Percentiles rank a stretch among this genome's conserved stretches.
phyloP scores from a whole-genome alignment of 2,113 vertebrate species.

The Gobio gobio region DNA sequence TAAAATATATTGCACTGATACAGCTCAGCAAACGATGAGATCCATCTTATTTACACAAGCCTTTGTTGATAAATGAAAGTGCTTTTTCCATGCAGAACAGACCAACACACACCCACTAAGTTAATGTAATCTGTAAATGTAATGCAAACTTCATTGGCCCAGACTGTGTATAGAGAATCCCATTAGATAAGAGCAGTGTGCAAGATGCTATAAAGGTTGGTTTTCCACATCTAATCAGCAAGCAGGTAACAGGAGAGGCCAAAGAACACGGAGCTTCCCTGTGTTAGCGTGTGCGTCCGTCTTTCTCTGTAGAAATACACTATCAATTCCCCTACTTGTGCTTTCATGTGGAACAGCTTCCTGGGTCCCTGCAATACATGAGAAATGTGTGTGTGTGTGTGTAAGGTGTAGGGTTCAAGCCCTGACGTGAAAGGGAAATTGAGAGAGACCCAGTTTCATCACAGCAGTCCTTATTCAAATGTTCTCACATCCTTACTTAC shows the following conservation, averaged over 20 bases:
- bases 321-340: constrained; percentile 29
- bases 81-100: constrained; percentile 28
- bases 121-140: constrained; percentile 29
- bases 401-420: background rate
- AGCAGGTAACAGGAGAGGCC: constrained; percentile 48
- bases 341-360: constrained; percentile 19
- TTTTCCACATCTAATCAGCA: constrained; percentile 54
- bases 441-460: constrained; percentile 17
- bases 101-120: constrained; percentile 23
- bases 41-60: constrained; percentile 49
- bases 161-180: constrained; percentile 39
- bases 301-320: constrained; percentile 29
- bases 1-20: constrained; percentile 3
- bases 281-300: background rate
- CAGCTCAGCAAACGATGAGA: constrained; percentile 15
- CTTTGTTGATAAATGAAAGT: constrained; percentile 41
- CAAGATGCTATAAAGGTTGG: constrained; percentile 36
- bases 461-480: background rate
- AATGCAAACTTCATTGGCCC: constrained; percentile 42
- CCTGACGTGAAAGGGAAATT: constrained; percentile 34
- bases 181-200: constrained; percentile 41
- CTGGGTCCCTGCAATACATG: background rate
- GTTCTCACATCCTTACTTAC: background rate
- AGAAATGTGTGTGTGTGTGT: background rate
- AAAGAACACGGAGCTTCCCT: constrained; percentile 34